These are phyloP conservation scores for Ormyrus nitidulus DNA, from an alignment of 2,888 invertebrate species.

Conservation along the genomic window DNA sequence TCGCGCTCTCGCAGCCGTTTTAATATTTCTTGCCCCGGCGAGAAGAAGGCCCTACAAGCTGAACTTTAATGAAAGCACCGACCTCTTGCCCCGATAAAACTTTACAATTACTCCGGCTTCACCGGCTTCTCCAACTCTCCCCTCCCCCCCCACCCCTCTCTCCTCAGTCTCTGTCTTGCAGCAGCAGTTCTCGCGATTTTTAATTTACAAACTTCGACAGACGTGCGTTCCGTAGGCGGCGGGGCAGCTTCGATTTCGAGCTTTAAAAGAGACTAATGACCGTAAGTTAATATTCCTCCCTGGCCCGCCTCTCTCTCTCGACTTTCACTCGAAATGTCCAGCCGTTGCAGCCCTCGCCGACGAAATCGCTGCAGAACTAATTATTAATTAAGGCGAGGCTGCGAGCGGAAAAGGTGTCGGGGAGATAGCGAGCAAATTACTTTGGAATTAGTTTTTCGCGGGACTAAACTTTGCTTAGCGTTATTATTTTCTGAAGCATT, in stretches of 20 bases:
- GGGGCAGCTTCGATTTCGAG: not conserved
- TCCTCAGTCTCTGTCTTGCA: not conserved
- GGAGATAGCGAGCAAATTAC: too few species aligned
- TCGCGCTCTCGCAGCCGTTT: not conserved
- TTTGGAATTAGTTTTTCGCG: too few species aligned
- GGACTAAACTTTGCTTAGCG: too few species aligned
- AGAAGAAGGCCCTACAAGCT: conserved; percentile 7
- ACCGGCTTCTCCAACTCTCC: conserved; percentile 12
- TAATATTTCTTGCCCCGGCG: conserved; percentile 26
- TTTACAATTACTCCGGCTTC: conserved; percentile 44
- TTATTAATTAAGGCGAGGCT: conserved; percentile 28
- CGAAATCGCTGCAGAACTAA: conserved; percentile 2
- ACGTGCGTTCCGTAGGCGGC: not conserved
- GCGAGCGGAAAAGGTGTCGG: too few species aligned
- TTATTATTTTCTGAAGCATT: too few species aligned
- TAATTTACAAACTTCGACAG: conserved; percentile 50
- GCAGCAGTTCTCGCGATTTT: conserved; percentile 27
- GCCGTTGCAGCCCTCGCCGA: not conserved
- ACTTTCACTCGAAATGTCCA: not conserved
- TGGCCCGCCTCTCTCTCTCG: not conserved
- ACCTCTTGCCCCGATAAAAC: conserved; percentile 26
- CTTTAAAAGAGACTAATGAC: conserved; percentile 42
- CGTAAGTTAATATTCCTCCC: conserved; percentile 20
- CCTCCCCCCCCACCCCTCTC: conserved; percentile 39
- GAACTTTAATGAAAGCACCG: conserved; percentile 49